Evolutionary conservation across 2,888 invertebrate species (phyloP), one percentile per base, ranked within the genome.

Genomic region (Eurois occulta): DNA sequence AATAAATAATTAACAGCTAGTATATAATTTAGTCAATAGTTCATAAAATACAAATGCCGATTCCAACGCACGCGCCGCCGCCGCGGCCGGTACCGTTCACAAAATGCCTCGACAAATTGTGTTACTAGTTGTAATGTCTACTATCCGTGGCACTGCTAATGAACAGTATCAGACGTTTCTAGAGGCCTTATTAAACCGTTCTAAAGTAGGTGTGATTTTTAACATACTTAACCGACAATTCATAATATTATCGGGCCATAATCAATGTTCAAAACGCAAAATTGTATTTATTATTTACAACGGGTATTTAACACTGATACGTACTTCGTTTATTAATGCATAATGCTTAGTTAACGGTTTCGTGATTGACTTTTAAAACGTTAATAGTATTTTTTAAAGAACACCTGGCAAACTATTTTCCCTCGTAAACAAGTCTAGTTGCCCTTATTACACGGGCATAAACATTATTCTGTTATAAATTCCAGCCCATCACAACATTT

Each of bases 401-500:
- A n/a, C 32, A 46, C 28, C 75, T 76, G 38, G 41, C 21, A 4
- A 1, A 16, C 11, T 24, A 75, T 35, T 62, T 64, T 83, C 41
- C 55, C 64, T 68, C 55, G 46, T 62, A 18, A 83, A 77, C 62
- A 55, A 67, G 38, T 11, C 28, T 35, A 60, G 67, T 21, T n/a
- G 32, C 28, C 24, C 8, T 18, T 55, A 32, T 43, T 46, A 11
- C 7, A 32, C 3, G 21, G 16, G 0, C 46, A 60, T 67, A 58
- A 69, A 78, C 38, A 64, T 41, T 65, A 78, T 60, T 46, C 28
- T 41, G 35, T 28, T 10, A 66, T 78, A 41, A 60, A 77, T 18
- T 48, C 28, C 11, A 58, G 28, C n/a, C 11, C 35, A 65, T 41
- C 55, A 62, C n/a, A 69, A 60, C 52, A 11, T 72, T 72, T 46